Conservation (phyloP, 2,797 vertebrate genomes). For the Pangasius macronema region DNA sequence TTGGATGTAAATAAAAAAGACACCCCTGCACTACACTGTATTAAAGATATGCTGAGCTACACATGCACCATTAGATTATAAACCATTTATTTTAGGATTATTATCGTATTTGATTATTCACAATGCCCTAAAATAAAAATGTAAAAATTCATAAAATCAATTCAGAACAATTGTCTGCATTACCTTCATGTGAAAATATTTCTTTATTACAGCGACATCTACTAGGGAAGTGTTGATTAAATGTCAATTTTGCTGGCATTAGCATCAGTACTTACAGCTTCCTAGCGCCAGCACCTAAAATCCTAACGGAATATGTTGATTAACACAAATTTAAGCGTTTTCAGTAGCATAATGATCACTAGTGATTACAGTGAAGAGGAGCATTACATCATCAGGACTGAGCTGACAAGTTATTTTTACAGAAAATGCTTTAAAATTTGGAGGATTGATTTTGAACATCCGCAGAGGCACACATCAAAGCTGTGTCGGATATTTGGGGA, state of each 20-base stretch:
- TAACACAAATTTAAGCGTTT: background rate
- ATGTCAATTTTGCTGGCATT: background rate
- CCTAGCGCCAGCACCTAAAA: background rate
- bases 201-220: background rate
- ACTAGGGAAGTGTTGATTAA: background rate
- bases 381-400: background rate
- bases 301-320: background rate
- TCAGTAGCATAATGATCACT: background rate
- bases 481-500: background rate
- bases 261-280: background rate
- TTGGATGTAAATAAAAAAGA: background rate
- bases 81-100: background rate
- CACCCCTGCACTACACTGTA: background rate
- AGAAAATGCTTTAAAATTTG: background rate
- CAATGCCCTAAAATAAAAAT: background rate
- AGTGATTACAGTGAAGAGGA: background rate
- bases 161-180: background rate
- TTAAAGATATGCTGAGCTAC: background rate
- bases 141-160: background rate
- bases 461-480: slow-evolving; percentile 1
- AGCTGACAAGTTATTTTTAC: background rate
- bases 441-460: background rate
- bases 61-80: background rate
- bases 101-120: background rate
- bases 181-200: background rate